phyloP scores from a whole-genome alignment of 2,888 invertebrate genomes.

The Strigamia crassipes region DNA sequence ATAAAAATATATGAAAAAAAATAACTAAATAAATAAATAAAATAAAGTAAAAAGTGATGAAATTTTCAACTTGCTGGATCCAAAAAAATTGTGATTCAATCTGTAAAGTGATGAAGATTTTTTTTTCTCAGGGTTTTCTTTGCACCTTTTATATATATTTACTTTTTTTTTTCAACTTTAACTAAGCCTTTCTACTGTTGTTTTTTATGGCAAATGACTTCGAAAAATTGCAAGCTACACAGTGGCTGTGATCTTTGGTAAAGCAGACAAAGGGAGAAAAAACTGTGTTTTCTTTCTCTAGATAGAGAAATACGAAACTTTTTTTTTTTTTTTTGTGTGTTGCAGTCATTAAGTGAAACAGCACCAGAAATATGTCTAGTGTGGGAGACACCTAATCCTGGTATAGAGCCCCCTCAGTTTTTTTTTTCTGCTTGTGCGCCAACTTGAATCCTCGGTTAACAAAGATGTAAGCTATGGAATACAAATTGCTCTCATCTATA shows the following conservation, averaged over 20 bases:
- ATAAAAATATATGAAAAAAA: background rate
- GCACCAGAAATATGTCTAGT: conserved; percentile 36
- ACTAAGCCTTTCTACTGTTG: conserved; percentile 2
- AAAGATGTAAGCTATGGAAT: conserved; percentile 27
- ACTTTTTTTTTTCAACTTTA: conserved; percentile 27
- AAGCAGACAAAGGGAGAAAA: background rate
- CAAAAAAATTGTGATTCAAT: background rate
- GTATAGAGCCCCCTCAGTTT: background rate
- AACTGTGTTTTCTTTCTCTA: background rate
- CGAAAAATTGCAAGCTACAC: conserved; percentile 35
- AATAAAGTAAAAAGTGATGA: background rate
- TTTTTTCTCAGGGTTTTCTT: background rate
- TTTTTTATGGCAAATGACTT: conserved; percentile 35
- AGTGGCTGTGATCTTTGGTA: conserved; percentile 26
- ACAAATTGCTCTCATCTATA: conserved; percentile 34
- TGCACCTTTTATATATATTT: conserved; percentile 6
- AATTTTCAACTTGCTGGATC: background rate
- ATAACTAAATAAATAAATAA: background rate
- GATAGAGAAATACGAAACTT: background rate
- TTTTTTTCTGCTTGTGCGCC: background rate
- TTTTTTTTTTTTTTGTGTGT: conserved; percentile 12
- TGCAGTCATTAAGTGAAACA: conserved; percentile 24
- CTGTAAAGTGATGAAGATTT: conserved; percentile 12
- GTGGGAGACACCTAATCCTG: conserved; percentile 23
- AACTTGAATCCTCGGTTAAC: conserved; percentile 32